phyloP scores from a whole-genome alignment of 2,797 vertebrate species.

The Semotilus atromaculatus region DNA sequence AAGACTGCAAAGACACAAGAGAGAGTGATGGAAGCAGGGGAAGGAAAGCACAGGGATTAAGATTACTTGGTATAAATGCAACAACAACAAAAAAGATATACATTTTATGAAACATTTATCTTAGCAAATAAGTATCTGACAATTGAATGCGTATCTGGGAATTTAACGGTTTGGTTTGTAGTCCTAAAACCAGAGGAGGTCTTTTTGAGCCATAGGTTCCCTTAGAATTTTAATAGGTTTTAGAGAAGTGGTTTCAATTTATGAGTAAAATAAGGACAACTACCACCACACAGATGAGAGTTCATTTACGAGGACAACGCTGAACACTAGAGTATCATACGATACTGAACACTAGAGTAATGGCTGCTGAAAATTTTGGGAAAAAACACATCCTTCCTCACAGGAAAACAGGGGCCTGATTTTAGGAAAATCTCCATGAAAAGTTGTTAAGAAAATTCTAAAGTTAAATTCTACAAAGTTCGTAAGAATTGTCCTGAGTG shows the following conservation, averaged over 20 bases:
- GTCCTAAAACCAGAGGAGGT: background rate
- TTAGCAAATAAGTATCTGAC: background rate
- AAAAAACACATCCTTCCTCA: too few relatives aligned
- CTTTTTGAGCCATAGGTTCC: background rate
- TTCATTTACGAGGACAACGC: background rate
- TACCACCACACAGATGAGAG: background rate
- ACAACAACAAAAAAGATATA: background rate
- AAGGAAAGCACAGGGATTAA: background rate
- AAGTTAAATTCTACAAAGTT: too few relatives aligned
- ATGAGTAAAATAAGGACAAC: background rate
- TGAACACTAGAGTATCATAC: too few relatives aligned
- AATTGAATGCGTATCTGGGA: background rate
- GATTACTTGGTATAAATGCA: background rate
- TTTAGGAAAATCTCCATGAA: too few relatives aligned
- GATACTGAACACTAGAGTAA: too few relatives aligned
- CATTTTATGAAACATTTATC: background rate
- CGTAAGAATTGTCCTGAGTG: too few relatives aligned
- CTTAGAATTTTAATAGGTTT: background rate
- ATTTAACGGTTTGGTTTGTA: background rate
- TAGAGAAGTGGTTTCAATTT: background rate
- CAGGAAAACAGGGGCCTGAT: too few relatives aligned
- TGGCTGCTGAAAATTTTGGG: too few relatives aligned
- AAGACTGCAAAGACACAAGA: constrained; percentile 81
- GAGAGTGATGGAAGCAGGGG: constrained; percentile 6
- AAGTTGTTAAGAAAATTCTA: too few relatives aligned